Evolutionary conservation across 1,140 invertebrate genomes (phyloP), one percentile per base, ranked within the genome.

Genomic region (Diorhabda carinulata): DNA sequence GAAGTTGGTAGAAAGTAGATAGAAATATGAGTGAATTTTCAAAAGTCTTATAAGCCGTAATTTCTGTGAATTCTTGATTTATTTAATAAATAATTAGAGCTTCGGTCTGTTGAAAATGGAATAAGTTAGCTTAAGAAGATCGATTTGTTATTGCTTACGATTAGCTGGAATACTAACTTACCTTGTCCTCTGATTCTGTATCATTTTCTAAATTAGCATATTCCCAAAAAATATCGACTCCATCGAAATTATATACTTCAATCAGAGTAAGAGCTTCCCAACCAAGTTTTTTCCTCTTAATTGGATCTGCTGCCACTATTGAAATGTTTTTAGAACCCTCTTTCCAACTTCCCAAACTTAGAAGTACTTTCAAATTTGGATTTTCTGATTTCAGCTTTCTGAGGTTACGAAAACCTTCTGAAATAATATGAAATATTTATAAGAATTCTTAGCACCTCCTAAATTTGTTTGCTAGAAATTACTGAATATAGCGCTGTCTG

Each of bases 191-290:
- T n/a, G 43, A 5, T 9, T 62, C 25, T 9, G 61, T 6, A 8
- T 72, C 72, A 42, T 74, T 71, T 60, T 70, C 57, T 78, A 66
- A 60, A 76, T 76, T 91, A 2, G 94, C 93, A 77, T 94, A 94
- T 80, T 94, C 90, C 92, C 92, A 94, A 75, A 94, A 92, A 66
- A 94, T 82, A 77, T 94, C 92, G 66, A 94, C 88, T 3, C 92
- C 92, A 78, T 94, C 91, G 70, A 93, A 94, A 5, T 86, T 80
- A 72, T 91, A 92, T 74, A 88, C 84, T 6, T 89, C 82, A 83
- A 94, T 87, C 73, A 92, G 93, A 3, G 10, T 42, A 2, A 83
- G 43, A 6, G 76, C 75, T 9, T 73, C 77, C 2, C 73, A 57
- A 6, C 81, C 74, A 43, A 84, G 81, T 43, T 42, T 78, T 9